Evolutionary conservation across 2,797 vertebrate species (phyloP).

Genomic region (Odontamblyopus rebecca): DNA sequence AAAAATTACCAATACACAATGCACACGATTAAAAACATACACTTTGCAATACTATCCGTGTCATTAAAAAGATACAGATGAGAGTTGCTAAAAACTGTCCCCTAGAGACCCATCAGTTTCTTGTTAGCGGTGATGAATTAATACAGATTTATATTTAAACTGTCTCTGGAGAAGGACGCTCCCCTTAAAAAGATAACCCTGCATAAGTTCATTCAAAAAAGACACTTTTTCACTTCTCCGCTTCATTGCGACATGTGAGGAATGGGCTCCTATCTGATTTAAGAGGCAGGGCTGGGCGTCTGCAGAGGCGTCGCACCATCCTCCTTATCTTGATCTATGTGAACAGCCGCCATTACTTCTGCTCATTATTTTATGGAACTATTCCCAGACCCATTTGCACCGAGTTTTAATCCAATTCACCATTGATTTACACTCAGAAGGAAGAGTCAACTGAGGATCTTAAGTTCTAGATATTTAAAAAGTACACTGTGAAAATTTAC

Average conservation of each 20-base stretch:
- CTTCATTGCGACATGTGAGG: constrained; percentile 44
- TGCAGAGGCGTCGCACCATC: background rate
- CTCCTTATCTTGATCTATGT: background rate
- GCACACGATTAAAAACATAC: background rate
- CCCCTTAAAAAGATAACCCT: constrained; percentile 28
- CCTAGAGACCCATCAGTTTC: constrained; percentile 21
- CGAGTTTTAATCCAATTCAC: background rate
- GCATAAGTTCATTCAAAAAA: constrained; percentile 31
- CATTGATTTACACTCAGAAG: background rate
- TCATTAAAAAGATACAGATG: background rate
- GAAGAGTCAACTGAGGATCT: background rate
- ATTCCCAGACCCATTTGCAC: background rate
- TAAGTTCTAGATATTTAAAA: background rate
- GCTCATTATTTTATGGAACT: background rate
- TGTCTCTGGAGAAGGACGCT: constrained; percentile 33
- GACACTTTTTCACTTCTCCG: background rate
- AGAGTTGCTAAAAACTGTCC: background rate
- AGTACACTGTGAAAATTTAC: too few species aligned
- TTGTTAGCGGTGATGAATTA: constrained; percentile 26
- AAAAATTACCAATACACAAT: background rate
- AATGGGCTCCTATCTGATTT: constrained; percentile 38
- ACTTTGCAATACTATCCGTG: background rate
- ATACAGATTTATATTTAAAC: constrained; percentile 26
- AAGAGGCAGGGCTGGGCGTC: constrained; percentile 14
- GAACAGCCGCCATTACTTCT: background rate